A percentile compares a stretch with the other conserved stretches of the same genome.
Evolutionary conservation across 2,888 invertebrate genomes (phyloP).

Genomic region (Drosophila neutralis): DNA sequence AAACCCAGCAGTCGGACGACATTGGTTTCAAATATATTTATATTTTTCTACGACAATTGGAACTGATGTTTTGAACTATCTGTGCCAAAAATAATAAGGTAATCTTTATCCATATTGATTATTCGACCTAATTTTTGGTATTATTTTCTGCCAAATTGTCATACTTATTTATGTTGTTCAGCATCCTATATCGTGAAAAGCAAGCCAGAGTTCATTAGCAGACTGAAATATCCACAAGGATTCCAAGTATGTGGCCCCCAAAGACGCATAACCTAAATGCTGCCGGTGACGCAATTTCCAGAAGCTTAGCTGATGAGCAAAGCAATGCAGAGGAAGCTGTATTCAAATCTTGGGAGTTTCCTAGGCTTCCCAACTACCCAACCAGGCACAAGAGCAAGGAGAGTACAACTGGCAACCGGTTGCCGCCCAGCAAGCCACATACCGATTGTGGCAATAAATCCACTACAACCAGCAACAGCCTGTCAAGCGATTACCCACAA

Average conservation of each 20-base stretch:
- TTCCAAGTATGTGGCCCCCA: not conserved
- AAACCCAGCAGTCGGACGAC: not conserved
- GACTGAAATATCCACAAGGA: not conserved
- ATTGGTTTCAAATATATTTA: not conserved
- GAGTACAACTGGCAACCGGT: not conserved
- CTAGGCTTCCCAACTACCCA: not conserved
- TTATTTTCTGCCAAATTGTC: not conserved
- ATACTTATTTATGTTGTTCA: not conserved
- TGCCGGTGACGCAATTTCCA: not conserved
- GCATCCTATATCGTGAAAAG: not conserved
- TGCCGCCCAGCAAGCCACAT: not conserved
- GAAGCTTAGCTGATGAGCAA: not conserved
- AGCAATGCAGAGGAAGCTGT: not conserved
- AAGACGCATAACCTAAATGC: not conserved
- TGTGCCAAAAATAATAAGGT: not conserved
- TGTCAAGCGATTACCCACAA: not conserved
- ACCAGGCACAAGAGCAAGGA: not conserved
- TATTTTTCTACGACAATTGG: not conserved
- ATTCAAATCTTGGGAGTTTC: not conserved
- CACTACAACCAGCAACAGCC: not conserved
- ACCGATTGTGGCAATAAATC: not conserved
- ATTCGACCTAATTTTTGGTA: not conserved
- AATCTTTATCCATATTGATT: not conserved
- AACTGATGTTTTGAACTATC: not conserved
- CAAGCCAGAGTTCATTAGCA: not conserved